phyloP scores from a whole-genome alignment of 2,113 vertebrate genomes.

The Camarhynchus parvulus region DNA sequence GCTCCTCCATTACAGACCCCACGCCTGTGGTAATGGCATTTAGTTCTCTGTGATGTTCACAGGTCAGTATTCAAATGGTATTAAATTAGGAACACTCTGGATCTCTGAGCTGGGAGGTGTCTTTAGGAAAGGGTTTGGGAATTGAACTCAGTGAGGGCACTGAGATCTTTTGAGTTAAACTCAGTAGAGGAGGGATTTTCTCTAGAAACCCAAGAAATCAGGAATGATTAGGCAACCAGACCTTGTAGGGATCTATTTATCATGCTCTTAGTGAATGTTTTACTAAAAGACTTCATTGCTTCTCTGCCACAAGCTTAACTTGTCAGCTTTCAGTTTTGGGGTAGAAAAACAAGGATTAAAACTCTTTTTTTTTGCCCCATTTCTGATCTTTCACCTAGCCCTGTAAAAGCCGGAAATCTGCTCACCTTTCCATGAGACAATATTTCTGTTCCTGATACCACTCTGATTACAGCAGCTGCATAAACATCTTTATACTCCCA shows the following conservation, averaged over 20 bases:
- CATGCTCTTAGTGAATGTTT: background rate
- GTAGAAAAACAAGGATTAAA: background rate
- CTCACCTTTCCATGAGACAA: background rate
- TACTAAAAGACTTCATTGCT: background rate
- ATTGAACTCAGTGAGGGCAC: background rate
- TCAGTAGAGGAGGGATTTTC: background rate
- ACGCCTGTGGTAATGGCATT: rapidly evolving
- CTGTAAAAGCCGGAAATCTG: background rate
- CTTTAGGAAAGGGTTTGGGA: background rate
- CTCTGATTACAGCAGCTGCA: background rate
- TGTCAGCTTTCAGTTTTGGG: background rate
- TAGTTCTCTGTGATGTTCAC: rapidly evolving
- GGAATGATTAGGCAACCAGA: background rate
- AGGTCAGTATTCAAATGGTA: background rate
- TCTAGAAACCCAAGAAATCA: background rate
- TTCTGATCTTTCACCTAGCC: background rate
- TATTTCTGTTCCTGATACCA: background rate
- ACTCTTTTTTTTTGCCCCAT: background rate
- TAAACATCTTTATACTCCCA: background rate
- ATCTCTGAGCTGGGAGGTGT: background rate
- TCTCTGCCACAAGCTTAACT: background rate
- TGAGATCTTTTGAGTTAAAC: background rate
- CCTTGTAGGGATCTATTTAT: background rate
- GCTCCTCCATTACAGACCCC: rapidly evolving
- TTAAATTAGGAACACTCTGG: background rate